These are phyloP conservation scores for Muscina levida DNA, from an alignment of 2,888 invertebrate species.

Conservation along the genomic window DNA sequence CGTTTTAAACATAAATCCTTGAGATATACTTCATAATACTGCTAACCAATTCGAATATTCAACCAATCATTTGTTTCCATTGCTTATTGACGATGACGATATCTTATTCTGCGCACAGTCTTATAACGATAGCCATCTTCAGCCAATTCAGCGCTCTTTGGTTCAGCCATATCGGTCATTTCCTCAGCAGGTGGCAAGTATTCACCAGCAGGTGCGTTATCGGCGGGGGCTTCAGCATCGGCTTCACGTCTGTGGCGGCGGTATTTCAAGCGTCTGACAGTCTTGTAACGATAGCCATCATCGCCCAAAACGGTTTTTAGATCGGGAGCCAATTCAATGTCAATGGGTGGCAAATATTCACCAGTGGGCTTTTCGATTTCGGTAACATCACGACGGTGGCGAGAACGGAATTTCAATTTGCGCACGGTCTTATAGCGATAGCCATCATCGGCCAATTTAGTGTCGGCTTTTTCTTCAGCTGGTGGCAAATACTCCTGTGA, in stretches of 20 bases:
- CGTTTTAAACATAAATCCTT: too few relatives aligned
- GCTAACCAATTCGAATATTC: too few relatives aligned
- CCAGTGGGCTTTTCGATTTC: constrained; percentile 73
- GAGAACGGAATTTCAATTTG: constrained; percentile 74
- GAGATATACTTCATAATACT: too few relatives aligned
- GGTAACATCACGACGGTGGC: constrained; percentile 77
- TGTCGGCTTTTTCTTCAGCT: constrained; percentile 67
- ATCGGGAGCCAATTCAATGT: constrained; percentile 74
- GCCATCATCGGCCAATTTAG: constrained; percentile 75
- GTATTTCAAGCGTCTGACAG: constrained; percentile 76
- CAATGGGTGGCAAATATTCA: constrained; percentile 74
- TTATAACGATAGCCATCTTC: constrained; percentile 78
- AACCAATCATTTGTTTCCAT: not conserved
- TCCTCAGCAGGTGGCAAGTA: constrained; percentile 71
- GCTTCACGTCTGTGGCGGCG: constrained; percentile 77
- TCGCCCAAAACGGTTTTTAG: constrained; percentile 74
- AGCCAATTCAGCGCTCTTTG: constrained; percentile 74
- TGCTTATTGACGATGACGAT: constrained; percentile 76
- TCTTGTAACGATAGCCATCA: constrained; percentile 77
- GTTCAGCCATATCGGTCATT: constrained; percentile 67
- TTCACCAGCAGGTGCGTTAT: constrained; percentile 71
- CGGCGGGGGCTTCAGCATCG: constrained; percentile 65
- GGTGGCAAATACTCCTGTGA: constrained; percentile 75
- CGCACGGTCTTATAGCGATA: constrained; percentile 78
- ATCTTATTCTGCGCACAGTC: constrained; percentile 75